Conservation (phyloP, 2,113 vertebrate species). For the Dryoscopus gambensis region DNA sequence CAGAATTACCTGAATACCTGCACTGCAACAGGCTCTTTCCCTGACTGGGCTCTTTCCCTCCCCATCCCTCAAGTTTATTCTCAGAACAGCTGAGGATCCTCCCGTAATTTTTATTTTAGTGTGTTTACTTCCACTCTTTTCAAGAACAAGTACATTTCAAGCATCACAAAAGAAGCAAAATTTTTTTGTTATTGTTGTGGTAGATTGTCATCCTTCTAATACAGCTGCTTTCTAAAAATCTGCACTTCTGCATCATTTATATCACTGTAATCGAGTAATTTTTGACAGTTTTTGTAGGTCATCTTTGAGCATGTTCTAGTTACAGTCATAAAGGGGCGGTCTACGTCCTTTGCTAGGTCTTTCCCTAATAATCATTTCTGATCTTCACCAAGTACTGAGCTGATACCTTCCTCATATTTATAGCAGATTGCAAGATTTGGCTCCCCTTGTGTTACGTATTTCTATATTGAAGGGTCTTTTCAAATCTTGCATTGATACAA, state of each 20-base stretch:
- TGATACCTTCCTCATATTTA: not conserved
- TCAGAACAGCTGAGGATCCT: not conserved
- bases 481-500: not conserved
- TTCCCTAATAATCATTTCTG: not conserved
- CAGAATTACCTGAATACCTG: not conserved
- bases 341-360: not conserved
- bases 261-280: fast-evolving
- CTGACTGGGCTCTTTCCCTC: not conserved
- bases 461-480: not conserved
- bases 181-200: not conserved
- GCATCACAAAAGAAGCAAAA: fast-evolving
- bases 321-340: not conserved
- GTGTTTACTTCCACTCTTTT: not conserved
- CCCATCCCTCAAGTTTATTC: not conserved
- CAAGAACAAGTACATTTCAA: not conserved
- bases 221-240: not conserved
- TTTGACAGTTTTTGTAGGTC: not conserved
- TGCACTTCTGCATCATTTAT: not conserved
- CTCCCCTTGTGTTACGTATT: not conserved
- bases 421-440: not conserved
- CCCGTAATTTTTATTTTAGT: not conserved
- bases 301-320: not conserved
- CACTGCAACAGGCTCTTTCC: not conserved
- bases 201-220: not conserved
- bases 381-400: not conserved